Conservation (phyloP, 1,140 invertebrate species). For the Asobara japonica region DNA sequence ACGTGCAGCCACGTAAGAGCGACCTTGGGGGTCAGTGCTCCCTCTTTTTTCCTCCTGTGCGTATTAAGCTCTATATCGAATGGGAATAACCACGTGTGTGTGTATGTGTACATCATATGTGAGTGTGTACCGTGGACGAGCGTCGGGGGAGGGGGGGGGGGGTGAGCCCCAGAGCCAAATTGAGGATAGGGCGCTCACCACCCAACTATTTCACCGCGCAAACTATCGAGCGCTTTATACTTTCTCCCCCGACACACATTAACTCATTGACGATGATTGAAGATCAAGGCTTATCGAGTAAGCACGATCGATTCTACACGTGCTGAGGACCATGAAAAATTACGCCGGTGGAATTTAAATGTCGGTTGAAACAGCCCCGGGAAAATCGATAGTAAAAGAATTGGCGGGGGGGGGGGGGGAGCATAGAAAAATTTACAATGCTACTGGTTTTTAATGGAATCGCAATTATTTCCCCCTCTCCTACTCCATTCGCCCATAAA, state of each 20-base stretch:
- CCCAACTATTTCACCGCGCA: no score
- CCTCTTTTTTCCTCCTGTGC: slow-evolving; percentile 12
- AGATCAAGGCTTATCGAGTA: not conserved
- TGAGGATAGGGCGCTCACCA: not conserved
- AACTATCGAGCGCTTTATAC: slow-evolving; percentile 9
- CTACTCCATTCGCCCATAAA: no score
- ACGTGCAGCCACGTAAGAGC: slow-evolving; percentile 60
- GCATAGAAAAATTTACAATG: not conserved
- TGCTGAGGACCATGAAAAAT: no score
- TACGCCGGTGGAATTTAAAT: no score
- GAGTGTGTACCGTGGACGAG: slow-evolving; percentile 46
- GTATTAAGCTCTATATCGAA: not conserved
- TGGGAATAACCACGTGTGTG: not conserved
- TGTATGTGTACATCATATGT: not conserved
- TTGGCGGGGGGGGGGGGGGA: not conserved
- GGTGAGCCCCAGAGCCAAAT: not conserved
- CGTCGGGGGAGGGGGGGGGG: slow-evolving; percentile 28
- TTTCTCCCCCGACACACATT: not conserved
- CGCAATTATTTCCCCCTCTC: no score
- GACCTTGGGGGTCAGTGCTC: slow-evolving; percentile 57
- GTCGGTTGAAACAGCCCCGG: no score
- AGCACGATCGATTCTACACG: not conserved
- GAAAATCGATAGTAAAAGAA: no score
- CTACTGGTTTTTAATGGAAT: not conserved
- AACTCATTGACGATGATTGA: not conserved